Conservation (phyloP, 2,113 vertebrate species). For the Galemys pyrenaicus region DNA sequence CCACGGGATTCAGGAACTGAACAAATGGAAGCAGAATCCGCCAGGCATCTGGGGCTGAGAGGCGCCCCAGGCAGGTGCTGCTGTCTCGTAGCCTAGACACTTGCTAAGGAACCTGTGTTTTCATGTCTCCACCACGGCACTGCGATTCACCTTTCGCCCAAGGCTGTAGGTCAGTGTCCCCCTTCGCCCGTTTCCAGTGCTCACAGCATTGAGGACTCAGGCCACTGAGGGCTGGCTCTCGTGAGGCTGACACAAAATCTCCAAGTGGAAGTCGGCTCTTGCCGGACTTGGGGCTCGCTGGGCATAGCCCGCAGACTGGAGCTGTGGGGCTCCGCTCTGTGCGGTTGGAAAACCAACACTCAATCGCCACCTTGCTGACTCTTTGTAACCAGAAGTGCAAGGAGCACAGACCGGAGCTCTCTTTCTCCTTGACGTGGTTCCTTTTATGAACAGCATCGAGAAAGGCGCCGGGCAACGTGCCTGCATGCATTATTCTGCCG, state of each 20-base stretch:
- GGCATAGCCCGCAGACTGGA: neutral
- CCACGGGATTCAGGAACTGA: neutral
- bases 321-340: neutral
- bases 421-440: slow-evolving; percentile 53
- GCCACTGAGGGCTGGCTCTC: neutral
- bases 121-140: neutral
- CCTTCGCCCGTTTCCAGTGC: neutral
- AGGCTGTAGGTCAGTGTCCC: neutral
- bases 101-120: neutral
- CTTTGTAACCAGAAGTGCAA: slow-evolving; percentile 40
- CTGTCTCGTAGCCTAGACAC: neutral
- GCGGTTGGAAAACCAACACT: slow-evolving; percentile 23
- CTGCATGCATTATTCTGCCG: slow-evolving; percentile 66
- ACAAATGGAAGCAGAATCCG: neutral
- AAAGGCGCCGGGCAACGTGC: slow-evolving; percentile 51
- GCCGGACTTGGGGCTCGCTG: neutral
- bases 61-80: neutral
- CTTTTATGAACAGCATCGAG: slow-evolving; percentile 67
- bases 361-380: slow-evolving; percentile 55
- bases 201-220: neutral
- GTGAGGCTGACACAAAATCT: neutral
- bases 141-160: neutral
- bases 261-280: neutral
- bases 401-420: slow-evolving; percentile 42
- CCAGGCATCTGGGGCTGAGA: neutral